Percentiles rank a stretch among this genome's conserved stretches.
These are phyloP conservation scores for Pluvialis apricaria DNA, from an alignment of 2,113 vertebrate species.

Conservation along the genomic window DNA sequence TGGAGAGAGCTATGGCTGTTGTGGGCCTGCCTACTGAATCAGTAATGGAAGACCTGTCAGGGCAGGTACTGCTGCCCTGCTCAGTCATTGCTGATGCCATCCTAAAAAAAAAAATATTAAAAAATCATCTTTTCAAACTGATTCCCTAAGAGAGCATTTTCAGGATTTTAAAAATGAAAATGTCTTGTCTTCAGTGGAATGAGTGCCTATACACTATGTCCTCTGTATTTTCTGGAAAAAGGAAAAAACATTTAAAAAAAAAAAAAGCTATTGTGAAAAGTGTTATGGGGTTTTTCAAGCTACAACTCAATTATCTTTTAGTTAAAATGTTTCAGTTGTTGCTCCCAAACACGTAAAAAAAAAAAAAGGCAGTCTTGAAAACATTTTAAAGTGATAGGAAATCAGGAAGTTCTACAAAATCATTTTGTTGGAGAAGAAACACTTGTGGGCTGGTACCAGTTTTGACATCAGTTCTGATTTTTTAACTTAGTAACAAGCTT, in stretches of 20 bases:
- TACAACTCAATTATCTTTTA: not conserved
- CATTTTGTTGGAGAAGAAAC: not conserved
- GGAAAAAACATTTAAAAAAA: not conserved
- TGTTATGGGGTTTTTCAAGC: not conserved
- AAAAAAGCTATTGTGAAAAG: not conserved
- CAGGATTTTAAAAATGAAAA: not conserved
- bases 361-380: not conserved
- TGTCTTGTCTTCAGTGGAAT: not conserved
- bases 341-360: not conserved
- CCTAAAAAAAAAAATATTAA: not conserved
- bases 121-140: not conserved
- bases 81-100: not conserved
- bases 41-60: not conserved
- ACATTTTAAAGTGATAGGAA: not conserved
- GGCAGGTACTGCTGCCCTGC: not conserved
- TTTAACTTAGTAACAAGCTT: not conserved
- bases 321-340: not conserved
- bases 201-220: not conserved
- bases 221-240: not conserved
- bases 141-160: not conserved
- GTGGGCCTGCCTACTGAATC: not conserved
- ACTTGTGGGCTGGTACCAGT: not conserved
- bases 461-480: not conserved
- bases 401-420: not conserved
- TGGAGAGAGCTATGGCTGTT: rapidly evolving